Evolutionary conservation across 1,140 invertebrate genomes (phyloP).

Genomic region (Acromyrmex echinatior): DNA sequence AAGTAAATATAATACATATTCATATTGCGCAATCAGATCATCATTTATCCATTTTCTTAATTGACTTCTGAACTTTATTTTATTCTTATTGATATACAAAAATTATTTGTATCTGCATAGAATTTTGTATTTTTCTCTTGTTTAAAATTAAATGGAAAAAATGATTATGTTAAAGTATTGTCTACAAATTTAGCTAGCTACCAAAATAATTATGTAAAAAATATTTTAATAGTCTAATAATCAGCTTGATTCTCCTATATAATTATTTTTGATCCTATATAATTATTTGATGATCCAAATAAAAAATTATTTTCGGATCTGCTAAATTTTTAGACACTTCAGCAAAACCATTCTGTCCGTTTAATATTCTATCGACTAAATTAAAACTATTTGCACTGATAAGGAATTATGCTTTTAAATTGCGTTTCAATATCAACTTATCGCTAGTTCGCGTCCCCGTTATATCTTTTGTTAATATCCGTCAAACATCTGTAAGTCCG

Average conservation of each 20-base stretch:
- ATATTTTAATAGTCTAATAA: too few species aligned
- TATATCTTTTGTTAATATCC: neutral
- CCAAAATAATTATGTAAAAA: too few species aligned
- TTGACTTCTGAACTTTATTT: neutral
- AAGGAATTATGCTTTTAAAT: neutral
- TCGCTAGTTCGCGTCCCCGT: neutral
- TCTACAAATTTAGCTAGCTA: too few species aligned
- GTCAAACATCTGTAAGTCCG: conserved; percentile 19
- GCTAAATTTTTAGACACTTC: too few species aligned
- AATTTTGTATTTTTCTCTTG: neutral
- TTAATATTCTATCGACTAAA: neutral
- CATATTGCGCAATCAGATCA: neutral
- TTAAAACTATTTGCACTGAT: neutral
- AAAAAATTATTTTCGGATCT: too few species aligned
- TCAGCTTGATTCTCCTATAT: too few species aligned
- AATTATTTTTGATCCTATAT: too few species aligned
- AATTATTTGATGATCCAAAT: too few species aligned
- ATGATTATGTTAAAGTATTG: too few species aligned
- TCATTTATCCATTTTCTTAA: conserved; percentile 4
- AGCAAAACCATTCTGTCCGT: too few species aligned
- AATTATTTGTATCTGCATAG: neutral
- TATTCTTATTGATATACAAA: neutral
- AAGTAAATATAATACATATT: neutral
- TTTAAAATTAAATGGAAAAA: neutral
- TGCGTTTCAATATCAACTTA: neutral